Conservation (phyloP, 2,888 invertebrate species). For the Pyralis farinalis region DNA sequence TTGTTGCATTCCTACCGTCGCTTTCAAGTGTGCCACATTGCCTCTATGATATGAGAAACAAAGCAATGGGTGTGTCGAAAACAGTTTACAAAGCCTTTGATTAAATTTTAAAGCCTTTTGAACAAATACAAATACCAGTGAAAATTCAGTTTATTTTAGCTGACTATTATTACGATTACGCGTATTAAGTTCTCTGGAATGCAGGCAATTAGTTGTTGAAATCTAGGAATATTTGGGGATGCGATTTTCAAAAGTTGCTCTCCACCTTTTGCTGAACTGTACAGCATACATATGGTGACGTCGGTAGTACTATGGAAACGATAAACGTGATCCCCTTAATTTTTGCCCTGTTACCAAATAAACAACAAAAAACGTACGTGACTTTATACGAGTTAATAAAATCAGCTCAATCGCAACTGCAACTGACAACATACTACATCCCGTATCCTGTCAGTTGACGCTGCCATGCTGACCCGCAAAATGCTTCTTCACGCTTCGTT, state of each 20-base stretch:
- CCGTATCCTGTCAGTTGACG: no score
- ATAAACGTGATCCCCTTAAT: constrained; percentile 14
- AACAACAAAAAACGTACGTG: constrained; percentile 10
- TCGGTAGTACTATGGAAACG: constrained; percentile 12
- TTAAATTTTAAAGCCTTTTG: background rate
- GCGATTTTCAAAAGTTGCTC: constrained; percentile 13
- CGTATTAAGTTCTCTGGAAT: constrained; percentile 4
- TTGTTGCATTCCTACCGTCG: constrained; percentile 2
- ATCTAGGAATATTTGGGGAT: constrained; percentile 12
- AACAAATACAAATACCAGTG: constrained; percentile 2
- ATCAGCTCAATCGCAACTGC: no score
- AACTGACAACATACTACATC: no score
- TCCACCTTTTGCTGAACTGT: constrained; percentile 13
- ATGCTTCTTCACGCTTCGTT: no score
- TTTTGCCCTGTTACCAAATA: constrained; percentile 13
- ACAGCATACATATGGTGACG: constrained; percentile 14
- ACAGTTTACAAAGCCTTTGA: constrained; percentile 1
- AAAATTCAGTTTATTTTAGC: constrained; percentile 3
- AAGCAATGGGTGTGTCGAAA: constrained; percentile 6
- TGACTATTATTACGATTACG: constrained; percentile 2
- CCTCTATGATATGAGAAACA: constrained; percentile 8
- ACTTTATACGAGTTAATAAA: constrained; percentile 13
- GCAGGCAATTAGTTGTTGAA: constrained; percentile 9
- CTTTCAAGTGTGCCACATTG: constrained; percentile 10
- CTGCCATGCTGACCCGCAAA: no score